Base-by-base conservation (phyloP, 2,113 vertebrate species). In the Xenopus laevis region DNA sequence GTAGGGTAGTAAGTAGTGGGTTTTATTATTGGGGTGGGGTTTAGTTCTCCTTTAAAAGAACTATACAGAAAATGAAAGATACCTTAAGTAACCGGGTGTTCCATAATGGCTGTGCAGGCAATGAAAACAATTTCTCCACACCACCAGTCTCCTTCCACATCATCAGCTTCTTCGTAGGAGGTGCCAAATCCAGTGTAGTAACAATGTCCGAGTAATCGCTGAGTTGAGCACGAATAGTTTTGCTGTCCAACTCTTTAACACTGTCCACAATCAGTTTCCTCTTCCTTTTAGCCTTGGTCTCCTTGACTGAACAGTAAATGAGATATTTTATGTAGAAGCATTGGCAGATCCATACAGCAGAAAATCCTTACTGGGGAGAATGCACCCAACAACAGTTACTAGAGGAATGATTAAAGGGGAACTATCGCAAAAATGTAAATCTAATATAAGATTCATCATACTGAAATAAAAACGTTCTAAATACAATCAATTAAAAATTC, bases 71-170 rank as follows among this genome's bases (percentile, higher is more conserved):
- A 50, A 50, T 50, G 11, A 5, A 13, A 50, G 47, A 85, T 87
- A 99, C 97, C 95, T 98, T 98, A 81, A 99, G 90, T 79, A 99
- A 89, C 79, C 96, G 91, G 78, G 87, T 89, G 68, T 98, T 99
- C 97, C 97, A 99, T 45, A 99, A 87, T 58, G 97, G 95, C 81
- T 98, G 97, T 17, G 97, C 97, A 40, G 97, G 97, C 74, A 98
- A 87, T 67, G 96, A 98, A 87, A 98, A 98, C 30, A 99, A 94
- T 81, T 98, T 99, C 86, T 99, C 97, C 68, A 98, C 97, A 68
- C 97, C 97, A 7, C 97, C 97, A 0, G 97, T 98, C 86, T 99
- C 97, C 83, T 99, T 98, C 97, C 97, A 98, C 95, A 98, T 98
- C 97, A 98, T 99, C 70, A 99, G 79, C 84, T 98, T 99, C 88